These are phyloP conservation scores for Mormyrus iriodes DNA, from an alignment of 2,113 vertebrate species.

Conservation along the genomic window DNA sequence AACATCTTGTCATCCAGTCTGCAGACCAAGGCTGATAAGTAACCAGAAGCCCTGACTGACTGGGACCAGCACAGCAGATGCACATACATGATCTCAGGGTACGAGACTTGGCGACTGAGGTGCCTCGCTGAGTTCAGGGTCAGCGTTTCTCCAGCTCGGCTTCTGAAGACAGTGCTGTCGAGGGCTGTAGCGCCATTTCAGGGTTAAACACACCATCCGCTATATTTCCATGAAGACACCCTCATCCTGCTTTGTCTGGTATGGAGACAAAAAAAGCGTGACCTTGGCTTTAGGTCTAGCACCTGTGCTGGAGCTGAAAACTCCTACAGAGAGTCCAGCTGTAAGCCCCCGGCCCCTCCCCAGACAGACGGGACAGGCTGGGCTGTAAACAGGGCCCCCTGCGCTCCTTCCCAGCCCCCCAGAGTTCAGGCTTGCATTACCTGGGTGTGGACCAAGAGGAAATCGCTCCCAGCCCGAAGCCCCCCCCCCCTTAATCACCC, in stretches of 20 bases:
- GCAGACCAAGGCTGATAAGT: background rate
- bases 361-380: background rate
- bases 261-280: background rate
- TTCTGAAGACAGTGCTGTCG: background rate
- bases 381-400: background rate
- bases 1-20: background rate
- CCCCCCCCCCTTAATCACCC: conserved; percentile 34
- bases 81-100: background rate
- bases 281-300: conserved; percentile 22
- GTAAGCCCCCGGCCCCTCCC: background rate
- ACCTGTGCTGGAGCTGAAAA: background rate
- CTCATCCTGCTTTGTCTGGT: conserved; percentile 20
- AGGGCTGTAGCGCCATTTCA: background rate
- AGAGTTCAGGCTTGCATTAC: background rate
- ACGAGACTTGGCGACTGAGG: background rate
- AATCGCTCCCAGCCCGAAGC: conserved; percentile 42
- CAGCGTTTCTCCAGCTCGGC: background rate
- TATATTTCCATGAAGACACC: background rate
- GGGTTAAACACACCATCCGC: background rate
- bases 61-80: background rate
- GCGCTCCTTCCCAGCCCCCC: background rate
- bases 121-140: background rate
- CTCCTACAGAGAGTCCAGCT: conserved; percentile 12
- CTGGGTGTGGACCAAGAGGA: conserved; percentile 26
- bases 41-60: background rate